Evolutionary conservation across 2,888 invertebrate species (phyloP), one percentile per base, ranked within the genome.

Genomic region (Notodonta dromedarius): DNA sequence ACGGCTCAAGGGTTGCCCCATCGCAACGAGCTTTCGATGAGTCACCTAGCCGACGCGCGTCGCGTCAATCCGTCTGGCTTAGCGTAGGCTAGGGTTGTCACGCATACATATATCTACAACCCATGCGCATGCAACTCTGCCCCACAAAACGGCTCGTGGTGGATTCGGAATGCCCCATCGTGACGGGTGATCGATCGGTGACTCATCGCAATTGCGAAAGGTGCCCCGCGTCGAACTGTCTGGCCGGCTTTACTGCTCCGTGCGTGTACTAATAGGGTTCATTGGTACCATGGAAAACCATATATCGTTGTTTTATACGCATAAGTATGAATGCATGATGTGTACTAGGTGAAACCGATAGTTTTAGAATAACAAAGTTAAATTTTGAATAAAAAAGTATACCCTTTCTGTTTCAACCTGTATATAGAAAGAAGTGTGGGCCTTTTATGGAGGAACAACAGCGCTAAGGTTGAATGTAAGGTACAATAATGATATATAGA

Each of bases 61-160:
- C 56, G 55, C 59, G 59, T 54, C 62, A 59, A 59, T 46, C 48
- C 57, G 62, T 62, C 62, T 62, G 57, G 52, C 48, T 48, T 13
- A 53, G 52, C 42, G 59, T 53, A 39, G 24, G 52, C 52, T 55
- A 54, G 40, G 44, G 46, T 35, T 46, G 44, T 9, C 32, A 48
- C 12, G 24, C 58, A 35, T 32, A 35, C 7, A 51, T 42, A n/a
- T n/a, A n/a, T 46, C 46, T 46, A 11, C 46, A 46, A 46, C n/a
- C n/a, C n/a, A 46, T 46, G n/a, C n/a, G 13, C 8, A 13, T 46
- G 46, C 46, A 46, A 46, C 46, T 46, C 46, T n/a, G 13, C 46
- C 46, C 46, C 46, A 46, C n/a, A n/a, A n/a, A n/a, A 11, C 46
- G 12, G 4, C 3, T 46, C 5, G 46, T n/a, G 44, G 9, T 46